These are phyloP conservation scores for Spilogale gracilis DNA, from an alignment of 2,113 vertebrate genomes.

Conservation along the genomic window DNA sequence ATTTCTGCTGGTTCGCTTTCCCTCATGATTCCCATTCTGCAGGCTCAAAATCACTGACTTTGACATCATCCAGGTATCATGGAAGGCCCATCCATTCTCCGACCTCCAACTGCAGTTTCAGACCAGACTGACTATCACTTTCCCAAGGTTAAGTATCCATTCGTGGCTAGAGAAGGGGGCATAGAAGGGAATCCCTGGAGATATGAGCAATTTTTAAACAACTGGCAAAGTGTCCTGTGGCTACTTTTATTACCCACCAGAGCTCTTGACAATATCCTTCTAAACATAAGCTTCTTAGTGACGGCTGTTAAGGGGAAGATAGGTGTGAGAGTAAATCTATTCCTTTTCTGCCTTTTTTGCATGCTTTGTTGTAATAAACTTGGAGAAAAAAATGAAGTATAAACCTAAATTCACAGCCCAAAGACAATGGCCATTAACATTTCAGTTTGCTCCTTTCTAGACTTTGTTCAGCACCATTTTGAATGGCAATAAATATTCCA, in stretches of 20 bases:
- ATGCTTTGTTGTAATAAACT: neutral
- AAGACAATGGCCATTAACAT: neutral
- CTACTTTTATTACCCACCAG: too few relatives aligned
- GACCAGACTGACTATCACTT: constrained; percentile 64
- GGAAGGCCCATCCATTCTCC: accelerated
- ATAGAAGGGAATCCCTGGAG: neutral
- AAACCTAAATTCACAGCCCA: neutral
- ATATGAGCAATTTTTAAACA: neutral
- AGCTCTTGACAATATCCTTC: neutral
- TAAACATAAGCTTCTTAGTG: neutral
- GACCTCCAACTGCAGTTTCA: constrained; percentile 78
- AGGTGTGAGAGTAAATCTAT: neutral
- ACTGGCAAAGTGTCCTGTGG: neutral
- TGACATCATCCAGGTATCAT: neutral
- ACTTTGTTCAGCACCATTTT: neutral
- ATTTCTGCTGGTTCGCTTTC: neutral
- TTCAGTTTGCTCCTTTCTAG: neutral
- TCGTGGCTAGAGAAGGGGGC: neutral
- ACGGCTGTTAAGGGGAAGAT: neutral
- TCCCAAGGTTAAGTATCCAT: constrained; percentile 76
- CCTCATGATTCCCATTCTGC: accelerated
- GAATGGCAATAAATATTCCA: neutral
- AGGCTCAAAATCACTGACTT: constrained; percentile 80
- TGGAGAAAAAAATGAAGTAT: neutral
- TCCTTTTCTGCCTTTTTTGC: neutral